Conservation (phyloP, 2,888 invertebrate genomes). For the Caenorhabditis sp. region DNA sequence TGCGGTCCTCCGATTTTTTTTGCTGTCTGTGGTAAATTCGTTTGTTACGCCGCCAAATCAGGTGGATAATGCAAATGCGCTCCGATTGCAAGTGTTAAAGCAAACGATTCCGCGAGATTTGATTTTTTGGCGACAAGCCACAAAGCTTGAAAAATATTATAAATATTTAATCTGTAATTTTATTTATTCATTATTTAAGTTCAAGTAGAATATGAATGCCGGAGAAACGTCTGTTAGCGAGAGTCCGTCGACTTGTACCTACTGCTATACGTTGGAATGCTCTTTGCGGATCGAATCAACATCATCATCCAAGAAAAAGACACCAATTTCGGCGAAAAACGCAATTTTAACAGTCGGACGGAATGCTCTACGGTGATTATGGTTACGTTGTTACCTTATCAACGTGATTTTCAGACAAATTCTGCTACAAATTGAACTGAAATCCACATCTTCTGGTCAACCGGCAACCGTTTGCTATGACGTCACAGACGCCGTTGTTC, state of each 20-base stretch:
- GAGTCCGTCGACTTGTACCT: slow-evolving; percentile 69
- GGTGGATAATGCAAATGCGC: slow-evolving; percentile 30
- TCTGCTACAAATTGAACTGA: slow-evolving; percentile 67
- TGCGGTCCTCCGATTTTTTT: too few species aligned
- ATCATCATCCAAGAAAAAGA: slow-evolving; percentile 49
- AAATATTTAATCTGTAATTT: too few species aligned
- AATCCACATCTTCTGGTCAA: slow-evolving; percentile 36
- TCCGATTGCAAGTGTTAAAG: slow-evolving; percentile 1
- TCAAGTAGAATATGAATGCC: slow-evolving; percentile 5
- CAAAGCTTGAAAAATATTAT: too few species aligned
- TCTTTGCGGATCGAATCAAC: slow-evolving; percentile 65
- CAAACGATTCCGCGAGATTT: slow-evolving; percentile 21
- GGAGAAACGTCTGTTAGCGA: slow-evolving; percentile 38
- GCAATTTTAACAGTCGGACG: slow-evolving; percentile 72
- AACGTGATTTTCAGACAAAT: slow-evolving; percentile 70
- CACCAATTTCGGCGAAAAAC: slow-evolving; percentile 67
- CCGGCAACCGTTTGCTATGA: slow-evolving; percentile 65
- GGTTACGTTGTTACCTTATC: too few species aligned
- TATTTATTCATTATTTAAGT: too few species aligned
- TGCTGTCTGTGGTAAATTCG: too few species aligned
- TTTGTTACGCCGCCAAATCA: not conserved
- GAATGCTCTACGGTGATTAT: slow-evolving; percentile 69
- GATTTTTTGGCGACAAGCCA: not conserved
- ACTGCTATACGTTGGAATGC: slow-evolving; percentile 73
- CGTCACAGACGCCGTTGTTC: slow-evolving; percentile 64